Evolutionary conservation across 2,888 invertebrate genomes (phyloP).

Genomic region (Shargacucullia verbasci): DNA sequence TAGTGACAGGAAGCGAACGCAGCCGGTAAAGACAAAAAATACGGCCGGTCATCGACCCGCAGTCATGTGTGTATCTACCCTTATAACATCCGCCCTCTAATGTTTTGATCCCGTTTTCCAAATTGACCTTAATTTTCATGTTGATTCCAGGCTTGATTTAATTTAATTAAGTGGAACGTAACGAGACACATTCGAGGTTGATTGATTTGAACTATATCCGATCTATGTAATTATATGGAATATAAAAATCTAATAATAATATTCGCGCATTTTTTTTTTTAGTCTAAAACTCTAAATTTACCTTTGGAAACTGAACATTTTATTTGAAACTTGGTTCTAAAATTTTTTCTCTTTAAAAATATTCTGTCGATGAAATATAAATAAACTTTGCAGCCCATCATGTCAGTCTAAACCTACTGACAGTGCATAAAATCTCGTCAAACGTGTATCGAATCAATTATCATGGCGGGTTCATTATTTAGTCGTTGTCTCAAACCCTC

Average conservation of each 20-base stretch:
- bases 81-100: slow-evolving; percentile 63
- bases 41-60: slow-evolving; percentile 77
- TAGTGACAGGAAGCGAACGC: slow-evolving; percentile 85
- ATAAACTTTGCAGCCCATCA: not conserved
- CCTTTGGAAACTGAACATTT: too few relatives aligned
- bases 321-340: too few relatives aligned
- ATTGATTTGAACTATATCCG: slow-evolving; percentile 10
- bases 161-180: slow-evolving; percentile 27
- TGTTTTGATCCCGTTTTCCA: slow-evolving; percentile 34
- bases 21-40: slow-evolving; percentile 82
- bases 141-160: slow-evolving; percentile 25
- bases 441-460: slow-evolving; percentile 52
- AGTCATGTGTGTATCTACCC: slow-evolving; percentile 63
- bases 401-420: slow-evolving; percentile 25
- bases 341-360: too few relatives aligned
- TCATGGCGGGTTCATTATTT: slow-evolving; percentile 48
- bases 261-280: too few relatives aligned
- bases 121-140: slow-evolving; percentile 44
- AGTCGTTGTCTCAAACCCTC: slow-evolving; percentile 26
- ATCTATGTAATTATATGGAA: not conserved
- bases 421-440: slow-evolving; percentile 29
- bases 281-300: too few relatives aligned
- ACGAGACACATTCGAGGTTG: slow-evolving; percentile 4
- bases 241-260: too few relatives aligned
- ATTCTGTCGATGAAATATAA: too few relatives aligned